Base-by-base conservation (phyloP, 2,888 invertebrate species). In the Sturmia bella region DNA sequence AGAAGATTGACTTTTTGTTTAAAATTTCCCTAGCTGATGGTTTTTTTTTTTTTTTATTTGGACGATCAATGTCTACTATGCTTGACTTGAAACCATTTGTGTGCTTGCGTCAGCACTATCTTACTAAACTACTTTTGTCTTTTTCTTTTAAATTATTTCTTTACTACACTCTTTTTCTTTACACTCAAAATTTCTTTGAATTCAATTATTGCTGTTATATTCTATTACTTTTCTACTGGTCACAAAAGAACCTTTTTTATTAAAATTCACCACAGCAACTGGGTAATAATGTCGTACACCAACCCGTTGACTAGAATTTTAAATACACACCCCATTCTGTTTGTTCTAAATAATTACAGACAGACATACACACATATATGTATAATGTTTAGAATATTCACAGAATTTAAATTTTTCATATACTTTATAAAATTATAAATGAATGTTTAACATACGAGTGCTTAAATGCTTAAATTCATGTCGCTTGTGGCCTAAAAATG, bases 231-330 rank as follows among this genome's bases (percentile, higher is more conserved):
- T 56, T 56, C 0, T 43, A 21, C 48, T 75, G 43, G 64, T 17
- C 37, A 32, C 32, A 1, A 32, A n/a, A 45, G 50, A 64, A n/a
- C 11, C 19, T 5, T n/a, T n/a, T n/a, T 66, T 11, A 69, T 80
- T 80, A 41, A 43, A 48, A 80, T 80, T 80, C 80, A 69, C 39
- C 13, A 13, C 1, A 15, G 12, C 21, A 32, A 37, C 41, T 43
- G 56, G 50, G 17, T 69, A 80, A 74, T 80, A 80, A 80, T 80
- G 80, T 80, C 74, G 74, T 74, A 74, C 74, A 78, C 66, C 69
- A 41, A 56, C 63, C 61, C n/a, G 41, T 24, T 32, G 43, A 21
- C 2, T 11, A 64, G 74, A 80, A 80, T 80, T 69, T 80, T 64
- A 69, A 80, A 64, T 69, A 24, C 52, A 79, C 73, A 48, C 66